phyloP scores from a whole-genome alignment of 2,797 vertebrate genomes.

The Dipus sagitta region DNA sequence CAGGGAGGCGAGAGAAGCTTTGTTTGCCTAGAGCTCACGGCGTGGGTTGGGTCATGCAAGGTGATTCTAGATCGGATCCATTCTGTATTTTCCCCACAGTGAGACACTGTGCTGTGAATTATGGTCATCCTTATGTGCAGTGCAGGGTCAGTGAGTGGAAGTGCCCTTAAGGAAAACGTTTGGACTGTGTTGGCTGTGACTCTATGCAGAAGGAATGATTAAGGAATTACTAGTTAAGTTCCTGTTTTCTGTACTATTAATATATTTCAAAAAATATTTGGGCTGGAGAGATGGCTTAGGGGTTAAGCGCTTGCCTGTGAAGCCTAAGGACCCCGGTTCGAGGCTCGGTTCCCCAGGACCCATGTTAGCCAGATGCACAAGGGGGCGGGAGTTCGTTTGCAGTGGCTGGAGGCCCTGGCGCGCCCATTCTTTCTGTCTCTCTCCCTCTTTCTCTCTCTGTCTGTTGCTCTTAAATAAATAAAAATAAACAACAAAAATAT shows the following conservation, averaged over 20 bases:
- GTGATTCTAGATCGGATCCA: not conserved
- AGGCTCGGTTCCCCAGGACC: too few species aligned
- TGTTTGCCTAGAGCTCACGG: not conserved
- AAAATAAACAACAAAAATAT: too few species aligned
- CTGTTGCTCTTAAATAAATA: too few species aligned
- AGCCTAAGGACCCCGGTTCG: too few species aligned
- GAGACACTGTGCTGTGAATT: not conserved
- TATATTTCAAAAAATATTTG: too few species aligned
- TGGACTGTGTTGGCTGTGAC: not conserved
- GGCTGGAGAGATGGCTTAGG: too few species aligned
- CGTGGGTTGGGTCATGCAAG: not conserved
- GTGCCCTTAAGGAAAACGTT: slow-evolving; percentile 4
- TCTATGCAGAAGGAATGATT: not conserved
- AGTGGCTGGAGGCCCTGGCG: too few species aligned
- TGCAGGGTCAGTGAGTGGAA: not conserved
- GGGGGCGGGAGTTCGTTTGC: too few species aligned
- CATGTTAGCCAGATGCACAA: too few species aligned
- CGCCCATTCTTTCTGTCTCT: too few species aligned
- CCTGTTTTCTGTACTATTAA: not conserved
- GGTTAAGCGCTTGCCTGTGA: too few species aligned
- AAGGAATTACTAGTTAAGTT: not conserved
- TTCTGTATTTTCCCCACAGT: slow-evolving; percentile 1
- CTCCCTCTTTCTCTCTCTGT: too few species aligned
- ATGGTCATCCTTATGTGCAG: not conserved
- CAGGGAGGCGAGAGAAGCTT: not conserved